phyloP scores from a whole-genome alignment of 2,888 invertebrate genomes.

The Ischnus inquisitorius region DNA sequence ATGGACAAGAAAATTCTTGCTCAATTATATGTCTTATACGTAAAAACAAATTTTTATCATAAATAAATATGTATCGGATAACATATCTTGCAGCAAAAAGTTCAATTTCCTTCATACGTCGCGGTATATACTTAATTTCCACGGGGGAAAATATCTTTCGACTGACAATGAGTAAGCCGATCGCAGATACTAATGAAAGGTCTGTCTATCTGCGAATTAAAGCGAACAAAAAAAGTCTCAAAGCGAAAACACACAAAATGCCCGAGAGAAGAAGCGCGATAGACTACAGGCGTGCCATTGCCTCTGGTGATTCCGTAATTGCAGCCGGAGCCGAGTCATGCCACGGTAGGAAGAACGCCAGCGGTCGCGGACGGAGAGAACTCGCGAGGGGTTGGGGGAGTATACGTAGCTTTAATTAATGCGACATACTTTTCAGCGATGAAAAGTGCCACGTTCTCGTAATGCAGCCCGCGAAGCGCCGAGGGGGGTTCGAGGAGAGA shows the following conservation, averaged over 20 bases:
- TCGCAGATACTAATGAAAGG: neutral
- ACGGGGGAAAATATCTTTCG: neutral
- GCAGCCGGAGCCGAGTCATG: constrained; percentile 46
- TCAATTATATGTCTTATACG: neutral
- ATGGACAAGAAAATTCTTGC: too few species aligned
- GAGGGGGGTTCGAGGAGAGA: neutral
- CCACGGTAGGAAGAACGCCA: constrained; percentile 18
- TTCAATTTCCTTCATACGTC: too few species aligned
- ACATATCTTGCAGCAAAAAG: too few species aligned
- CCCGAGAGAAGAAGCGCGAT: constrained; percentile 17
- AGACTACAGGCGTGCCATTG: constrained; percentile 42
- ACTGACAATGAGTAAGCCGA: neutral
- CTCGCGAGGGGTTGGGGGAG: constrained; percentile 26
- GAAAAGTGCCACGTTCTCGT: constrained; percentile 79
- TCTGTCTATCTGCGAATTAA: neutral
- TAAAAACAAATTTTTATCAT: too few species aligned
- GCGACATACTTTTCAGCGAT: constrained; percentile 82
- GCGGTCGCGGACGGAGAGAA: constrained; percentile 32
- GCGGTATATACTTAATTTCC: neutral
- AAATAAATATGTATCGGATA: neutral
- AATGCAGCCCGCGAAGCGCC: constrained; percentile 68
- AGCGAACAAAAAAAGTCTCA: constrained; percentile 47
- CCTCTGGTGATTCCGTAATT: constrained; percentile 65
- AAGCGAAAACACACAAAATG: neutral
- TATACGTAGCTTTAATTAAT: constrained; percentile 81